Conservation (phyloP, 2,888 invertebrate genomes). For the Iselma pallidipennis region DNA sequence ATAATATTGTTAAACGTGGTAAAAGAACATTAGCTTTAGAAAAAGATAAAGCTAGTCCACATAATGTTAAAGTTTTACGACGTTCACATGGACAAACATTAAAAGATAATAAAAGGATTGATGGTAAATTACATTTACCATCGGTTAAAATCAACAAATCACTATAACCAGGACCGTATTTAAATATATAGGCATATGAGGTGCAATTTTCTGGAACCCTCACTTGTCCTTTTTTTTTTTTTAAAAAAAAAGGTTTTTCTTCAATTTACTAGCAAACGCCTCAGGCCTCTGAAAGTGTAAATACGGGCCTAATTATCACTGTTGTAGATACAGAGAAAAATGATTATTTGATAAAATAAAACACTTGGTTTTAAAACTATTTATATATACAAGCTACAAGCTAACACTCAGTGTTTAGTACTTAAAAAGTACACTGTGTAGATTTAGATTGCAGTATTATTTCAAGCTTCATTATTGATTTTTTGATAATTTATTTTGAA, state of each 20-base stretch:
- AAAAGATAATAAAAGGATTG: slow-evolving; percentile 33
- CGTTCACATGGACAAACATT: slow-evolving; percentile 40
- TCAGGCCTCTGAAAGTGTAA: slow-evolving; percentile 10
- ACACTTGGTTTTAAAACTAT: slow-evolving; percentile 12
- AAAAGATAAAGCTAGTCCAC: slow-evolving; percentile 49
- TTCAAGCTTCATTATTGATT: slow-evolving; percentile 4
- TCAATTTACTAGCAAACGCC: background rate
- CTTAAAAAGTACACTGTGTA: slow-evolving; percentile 21
- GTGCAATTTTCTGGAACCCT: background rate
- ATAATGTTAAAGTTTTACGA: slow-evolving; percentile 51
- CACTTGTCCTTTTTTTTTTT: background rate
- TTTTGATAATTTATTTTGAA: background rate
- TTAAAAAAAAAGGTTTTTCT: background rate
- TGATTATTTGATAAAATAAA: slow-evolving; percentile 5
- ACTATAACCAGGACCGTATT: no score
- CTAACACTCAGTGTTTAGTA: slow-evolving; percentile 24
- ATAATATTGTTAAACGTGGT: slow-evolving; percentile 44
- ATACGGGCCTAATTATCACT: slow-evolving; percentile 16
- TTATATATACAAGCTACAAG: no score
- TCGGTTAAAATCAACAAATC: slow-evolving; percentile 43
- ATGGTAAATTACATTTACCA: slow-evolving; percentile 38
- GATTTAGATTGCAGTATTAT: slow-evolving; percentile 22
- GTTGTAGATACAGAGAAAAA: background rate
- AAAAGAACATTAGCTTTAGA: slow-evolving; percentile 50
- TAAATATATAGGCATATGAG: slow-evolving; percentile 12